Evolutionary conservation across 2,797 vertebrate genomes (phyloP).

Genomic region (Gymnopithys bicolor): DNA sequence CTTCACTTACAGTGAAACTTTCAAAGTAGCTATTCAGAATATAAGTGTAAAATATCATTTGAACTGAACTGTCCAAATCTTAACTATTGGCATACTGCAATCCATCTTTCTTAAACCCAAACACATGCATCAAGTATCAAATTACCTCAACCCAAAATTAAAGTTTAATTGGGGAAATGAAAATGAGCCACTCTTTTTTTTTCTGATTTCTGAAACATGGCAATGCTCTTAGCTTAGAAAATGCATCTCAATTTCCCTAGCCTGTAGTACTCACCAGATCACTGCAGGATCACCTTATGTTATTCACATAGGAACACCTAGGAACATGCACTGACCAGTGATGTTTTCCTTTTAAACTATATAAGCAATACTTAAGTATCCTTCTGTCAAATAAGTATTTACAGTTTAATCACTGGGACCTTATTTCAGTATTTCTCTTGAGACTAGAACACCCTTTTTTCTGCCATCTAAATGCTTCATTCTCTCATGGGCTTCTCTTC

Average conservation of each 20-base stretch:
- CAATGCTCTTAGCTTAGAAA: neutral
- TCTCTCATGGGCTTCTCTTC: neutral
- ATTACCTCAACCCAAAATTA: neutral
- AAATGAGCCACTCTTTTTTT: neutral
- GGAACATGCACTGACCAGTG: neutral
- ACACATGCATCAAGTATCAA: neutral
- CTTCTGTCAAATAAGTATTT: neutral
- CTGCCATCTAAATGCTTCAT: neutral
- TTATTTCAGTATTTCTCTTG: neutral
- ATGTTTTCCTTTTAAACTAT: neutral
- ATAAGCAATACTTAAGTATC: neutral
- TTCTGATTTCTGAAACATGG: neutral
- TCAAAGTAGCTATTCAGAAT: neutral
- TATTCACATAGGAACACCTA: neutral
- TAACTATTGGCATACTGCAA: neutral
- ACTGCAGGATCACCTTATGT: neutral
- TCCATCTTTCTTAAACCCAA: neutral
- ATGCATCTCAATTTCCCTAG: neutral
- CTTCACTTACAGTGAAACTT: neutral
- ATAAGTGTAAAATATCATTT: neutral
- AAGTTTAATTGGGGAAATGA: neutral
- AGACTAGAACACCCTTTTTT: neutral
- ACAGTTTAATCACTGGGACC: neutral
- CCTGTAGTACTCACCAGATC: neutral
- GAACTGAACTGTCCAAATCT: neutral